Evolutionary conservation across 2,888 invertebrate genomes (phyloP).

Genomic region (Latheticus oryzae): DNA sequence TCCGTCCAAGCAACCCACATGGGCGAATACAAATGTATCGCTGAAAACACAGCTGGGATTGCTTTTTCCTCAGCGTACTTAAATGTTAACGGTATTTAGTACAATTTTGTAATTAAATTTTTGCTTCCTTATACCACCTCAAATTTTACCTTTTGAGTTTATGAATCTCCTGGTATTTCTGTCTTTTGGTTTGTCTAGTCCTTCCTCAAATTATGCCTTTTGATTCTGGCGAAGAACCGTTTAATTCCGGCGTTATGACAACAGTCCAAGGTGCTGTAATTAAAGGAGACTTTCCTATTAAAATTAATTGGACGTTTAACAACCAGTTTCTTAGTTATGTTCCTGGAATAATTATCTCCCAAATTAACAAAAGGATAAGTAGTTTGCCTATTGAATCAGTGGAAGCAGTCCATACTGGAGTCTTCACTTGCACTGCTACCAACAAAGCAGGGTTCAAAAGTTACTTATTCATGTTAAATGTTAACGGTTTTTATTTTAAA

Average conservation of each 20-base stretch:
- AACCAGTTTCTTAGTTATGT: slow-evolving; percentile 71
- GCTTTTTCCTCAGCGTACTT: slow-evolving; percentile 2
- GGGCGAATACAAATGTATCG: background rate
- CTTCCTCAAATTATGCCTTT: slow-evolving; percentile 69
- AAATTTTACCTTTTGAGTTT: slow-evolving; percentile 82
- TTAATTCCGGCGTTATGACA: slow-evolving; percentile 76
- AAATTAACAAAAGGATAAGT: slow-evolving; percentile 67
- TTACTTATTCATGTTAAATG: slow-evolving; percentile 72
- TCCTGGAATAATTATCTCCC: slow-evolving; percentile 66
- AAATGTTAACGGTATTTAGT: background rate
- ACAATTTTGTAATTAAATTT: background rate
- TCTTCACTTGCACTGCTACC: slow-evolving; percentile 76
- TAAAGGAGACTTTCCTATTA: slow-evolving; percentile 79
- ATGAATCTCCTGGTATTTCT: slow-evolving; percentile 66
- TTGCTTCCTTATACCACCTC: slow-evolving; percentile 71
- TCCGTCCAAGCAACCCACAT: slow-evolving; percentile 48
- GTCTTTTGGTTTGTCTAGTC: slow-evolving; percentile 64
- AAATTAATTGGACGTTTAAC: slow-evolving; percentile 79
- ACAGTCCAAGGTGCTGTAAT: slow-evolving; percentile 75
- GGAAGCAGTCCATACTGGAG: slow-evolving; percentile 76
- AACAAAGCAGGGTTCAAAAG: slow-evolving; percentile 75
- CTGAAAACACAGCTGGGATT: background rate
- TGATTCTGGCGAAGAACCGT: slow-evolving; percentile 71
- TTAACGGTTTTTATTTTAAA: slow-evolving; percentile 67
- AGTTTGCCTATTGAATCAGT: slow-evolving; percentile 72